These are phyloP conservation scores for Ostrea denselamellosa DNA, from an alignment of 1,140 invertebrate genomes.

Conservation along the genomic window DNA sequence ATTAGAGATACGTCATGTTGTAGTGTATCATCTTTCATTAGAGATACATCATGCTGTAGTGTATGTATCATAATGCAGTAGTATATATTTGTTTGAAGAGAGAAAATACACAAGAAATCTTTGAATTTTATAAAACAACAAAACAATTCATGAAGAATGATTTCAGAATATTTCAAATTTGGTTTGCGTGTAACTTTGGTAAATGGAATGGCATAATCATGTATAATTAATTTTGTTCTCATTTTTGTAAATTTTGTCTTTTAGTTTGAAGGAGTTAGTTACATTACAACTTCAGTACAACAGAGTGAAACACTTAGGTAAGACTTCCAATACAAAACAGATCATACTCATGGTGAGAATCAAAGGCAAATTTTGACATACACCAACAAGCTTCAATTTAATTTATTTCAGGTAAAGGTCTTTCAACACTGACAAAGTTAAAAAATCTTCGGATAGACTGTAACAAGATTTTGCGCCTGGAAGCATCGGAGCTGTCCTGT, in stretches of 20 bases:
- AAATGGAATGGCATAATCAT: background rate
- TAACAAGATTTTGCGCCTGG: conserved; percentile 72
- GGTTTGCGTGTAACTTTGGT: background rate
- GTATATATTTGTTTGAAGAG: too few relatives aligned
- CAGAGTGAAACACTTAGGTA: conserved; percentile 72
- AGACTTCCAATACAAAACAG: conserved; percentile 32
- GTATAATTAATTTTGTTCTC: background rate
- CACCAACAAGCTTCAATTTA: background rate
- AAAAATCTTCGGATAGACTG: conserved; percentile 72
- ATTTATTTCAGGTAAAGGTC: conserved; percentile 67
- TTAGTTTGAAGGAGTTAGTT: conserved; percentile 72
- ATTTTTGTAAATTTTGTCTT: conserved; percentile 52
- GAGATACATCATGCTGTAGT: too few relatives aligned
- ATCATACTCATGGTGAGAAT: background rate
- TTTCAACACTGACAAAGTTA: conserved; percentile 70
- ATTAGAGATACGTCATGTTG: too few relatives aligned
- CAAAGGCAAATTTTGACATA: background rate
- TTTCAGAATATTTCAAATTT: too few relatives aligned
- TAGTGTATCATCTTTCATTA: too few relatives aligned
- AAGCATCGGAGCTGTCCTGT: conserved; percentile 69
- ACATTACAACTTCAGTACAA: conserved; percentile 76
- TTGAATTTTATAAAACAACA: too few relatives aligned
- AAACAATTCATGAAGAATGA: too few relatives aligned
- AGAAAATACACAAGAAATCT: too few relatives aligned
- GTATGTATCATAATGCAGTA: too few relatives aligned